Evolutionary conservation across 2,888 invertebrate genomes (phyloP), one percentile per base, ranked within the genome.

Genomic region (Tipula confusa): DNA sequence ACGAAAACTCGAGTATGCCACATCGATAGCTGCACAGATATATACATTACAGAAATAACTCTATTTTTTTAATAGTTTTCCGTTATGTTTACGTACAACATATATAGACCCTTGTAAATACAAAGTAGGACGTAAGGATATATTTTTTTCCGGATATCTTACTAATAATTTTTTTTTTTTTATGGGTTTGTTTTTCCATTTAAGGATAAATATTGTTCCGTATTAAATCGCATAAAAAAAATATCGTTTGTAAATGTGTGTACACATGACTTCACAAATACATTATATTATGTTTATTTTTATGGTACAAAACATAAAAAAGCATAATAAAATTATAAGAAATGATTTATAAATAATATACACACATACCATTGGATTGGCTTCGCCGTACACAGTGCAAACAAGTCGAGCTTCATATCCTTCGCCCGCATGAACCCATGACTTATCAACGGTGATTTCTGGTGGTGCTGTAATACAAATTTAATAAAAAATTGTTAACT

Each of bases 401-500:
- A 92, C 89, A 6, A 92, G 88, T 84, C 92, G 91, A 0, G 92
- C 92, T 80, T 84, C 84, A 91, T 87, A 87, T 91, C 92, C 92
- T 84, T 92, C 92, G 0, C 92, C 92, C 0, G 92, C 91, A 87
- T 92, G 92, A 1, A 92, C 91, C 92, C 92, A 92, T 2, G 91
- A 91, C 15, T 91, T 87, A 86, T 92, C 92, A 86, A 92, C 92
- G 2, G 91, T 91, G 81, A 92, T 92, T 86, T 92, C 92, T 0
- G 92, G 92, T 0, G 92, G 92, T 86, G 92, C 92, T 92, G 89
- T 0, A 89, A 85, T 33, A 9, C 7, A 28, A 28, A 79, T 28
- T 43, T 15, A 15, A 11, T 11, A 36, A 5, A 5, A 36, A 43
- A 43, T 43, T 43, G 43, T 43, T 64, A 1, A 24, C 11, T 7